These are phyloP conservation scores for Cirrhinus mrigala DNA, from an alignment of 2,797 vertebrate species.

Conservation along the genomic window DNA sequence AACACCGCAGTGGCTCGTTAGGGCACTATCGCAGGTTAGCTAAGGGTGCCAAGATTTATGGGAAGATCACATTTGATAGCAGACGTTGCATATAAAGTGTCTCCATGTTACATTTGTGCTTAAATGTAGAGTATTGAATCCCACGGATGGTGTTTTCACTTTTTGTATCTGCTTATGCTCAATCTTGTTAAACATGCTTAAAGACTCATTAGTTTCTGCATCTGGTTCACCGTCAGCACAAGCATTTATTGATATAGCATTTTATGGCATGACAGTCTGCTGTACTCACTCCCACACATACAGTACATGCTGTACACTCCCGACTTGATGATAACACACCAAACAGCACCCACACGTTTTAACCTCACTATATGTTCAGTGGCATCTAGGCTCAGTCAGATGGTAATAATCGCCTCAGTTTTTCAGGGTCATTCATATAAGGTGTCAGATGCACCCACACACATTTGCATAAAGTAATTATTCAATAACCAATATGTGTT, in stretches of 20 bases:
- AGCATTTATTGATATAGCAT: slow-evolving; percentile 34
- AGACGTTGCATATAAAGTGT: slow-evolving; percentile 1
- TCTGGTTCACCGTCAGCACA: slow-evolving; percentile 26
- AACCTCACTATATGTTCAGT: background rate
- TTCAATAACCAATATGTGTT: slow-evolving; percentile 21
- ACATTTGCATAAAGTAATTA: slow-evolving; percentile 41
- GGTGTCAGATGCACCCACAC: slow-evolving; percentile 29
- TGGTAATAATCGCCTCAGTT: slow-evolving; percentile 18
- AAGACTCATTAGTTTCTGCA: slow-evolving; percentile 26
- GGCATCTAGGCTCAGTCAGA: slow-evolving; percentile 31
- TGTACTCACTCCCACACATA: slow-evolving; percentile 48
- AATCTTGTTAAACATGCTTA: background rate
- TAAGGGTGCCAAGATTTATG: background rate
- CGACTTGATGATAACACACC: slow-evolving; percentile 38
- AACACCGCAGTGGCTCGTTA: background rate
- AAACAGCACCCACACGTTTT: slow-evolving; percentile 26
- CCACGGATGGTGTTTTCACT: background rate
- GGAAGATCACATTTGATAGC: background rate
- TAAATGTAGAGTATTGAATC: background rate
- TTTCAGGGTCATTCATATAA: slow-evolving; percentile 32
- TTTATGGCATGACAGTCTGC: slow-evolving; percentile 21
- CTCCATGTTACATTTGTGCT: background rate
- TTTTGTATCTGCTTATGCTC: background rate
- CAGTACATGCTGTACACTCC: background rate
- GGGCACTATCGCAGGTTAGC: background rate